Percentiles rank a stretch among this genome's conserved stretches.
phyloP scores from a whole-genome alignment of 2,797 vertebrate genomes.

The Chaunax sp. region DNA sequence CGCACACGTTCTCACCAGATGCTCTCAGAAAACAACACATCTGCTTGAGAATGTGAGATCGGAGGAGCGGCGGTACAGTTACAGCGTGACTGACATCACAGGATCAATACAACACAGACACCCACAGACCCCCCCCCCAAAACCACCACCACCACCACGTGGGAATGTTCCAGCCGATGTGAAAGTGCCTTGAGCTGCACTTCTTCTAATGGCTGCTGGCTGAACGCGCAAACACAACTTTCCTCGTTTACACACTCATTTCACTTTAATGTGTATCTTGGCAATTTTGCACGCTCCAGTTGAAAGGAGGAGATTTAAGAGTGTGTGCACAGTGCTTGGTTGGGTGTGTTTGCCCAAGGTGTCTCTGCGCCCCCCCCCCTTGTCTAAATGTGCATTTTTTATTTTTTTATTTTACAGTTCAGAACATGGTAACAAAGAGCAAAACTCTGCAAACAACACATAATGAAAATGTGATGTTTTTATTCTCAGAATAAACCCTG shows the following conservation, averaged over 20 bases:
- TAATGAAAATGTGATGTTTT: too few relatives aligned
- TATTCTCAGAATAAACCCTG: too few relatives aligned
- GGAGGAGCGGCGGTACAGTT: not conserved
- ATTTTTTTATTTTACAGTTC: too few relatives aligned
- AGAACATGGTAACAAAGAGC: too few relatives aligned
- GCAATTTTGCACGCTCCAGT: not conserved
- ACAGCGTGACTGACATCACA: not conserved
- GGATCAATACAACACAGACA: constrained; percentile 10
- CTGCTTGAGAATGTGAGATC: not conserved
- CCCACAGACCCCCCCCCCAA: not conserved
- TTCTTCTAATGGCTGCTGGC: not conserved
- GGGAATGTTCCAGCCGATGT: not conserved
- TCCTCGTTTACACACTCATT: constrained; percentile 11
- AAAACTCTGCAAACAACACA: too few relatives aligned
- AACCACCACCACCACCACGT: too few relatives aligned
- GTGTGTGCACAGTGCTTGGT: too few relatives aligned
- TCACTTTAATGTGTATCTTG: constrained; percentile 7
- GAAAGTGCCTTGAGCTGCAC: too few relatives aligned
- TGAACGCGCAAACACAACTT: constrained; percentile 7
- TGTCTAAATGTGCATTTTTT: too few relatives aligned
- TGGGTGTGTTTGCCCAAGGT: not conserved
- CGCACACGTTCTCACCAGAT: not conserved
- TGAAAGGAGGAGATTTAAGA: not conserved
- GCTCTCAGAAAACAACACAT: not conserved
- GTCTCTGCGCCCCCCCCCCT: too few relatives aligned